Evolutionary conservation across 1,140 invertebrate species (phyloP), one percentile per base, ranked within the genome.

Genomic region (Anastrepha obliqua): DNA sequence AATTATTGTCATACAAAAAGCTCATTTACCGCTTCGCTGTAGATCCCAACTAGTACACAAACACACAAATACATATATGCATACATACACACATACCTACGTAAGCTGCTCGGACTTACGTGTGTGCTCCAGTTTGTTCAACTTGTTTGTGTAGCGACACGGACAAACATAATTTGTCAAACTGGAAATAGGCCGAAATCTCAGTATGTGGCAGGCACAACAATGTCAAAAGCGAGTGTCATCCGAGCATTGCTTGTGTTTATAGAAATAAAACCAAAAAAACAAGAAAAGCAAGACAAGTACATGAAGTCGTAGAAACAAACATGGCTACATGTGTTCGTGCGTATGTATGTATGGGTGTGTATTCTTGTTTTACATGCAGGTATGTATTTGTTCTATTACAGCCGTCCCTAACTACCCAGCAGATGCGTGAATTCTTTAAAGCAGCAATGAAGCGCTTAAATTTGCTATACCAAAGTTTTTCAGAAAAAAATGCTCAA

Each of bases 121-220:
- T 55, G 9, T 13, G 64, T 67, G 29, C 3, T 29, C 64, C 64
- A 67, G 17, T 74, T 74, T 17, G 11, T 8, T n/a, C 15, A 17
- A 15, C 29, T 74, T n/a, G 39, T 74, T 74, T 74, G 11, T 47
- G 1, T 0, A 74, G 7, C 70, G 44, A 17, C 42, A 29, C 1
- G 13, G 47, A n/a, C 67, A 81, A 51, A 7, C 20, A 20, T 81
- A 81, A 81, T 81, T 58, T 81, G 55, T 81, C 74, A 81, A 55
- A 55, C n/a, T 55, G 17, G 5, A 9, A n/a, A 29, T 9, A 55
- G 20, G 20, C 17, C 44, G 47, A 81, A 81, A 81, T 81, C 51
- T 81, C 74, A 29, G 74, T 11, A 44, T 17, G 47, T 6, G 44
- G 44, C 15, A 29, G 74, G 74, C 74, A 3, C 47, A 58, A 81